Conservation (phyloP, 2,888 invertebrate genomes). For the Horisme vitalbata region DNA sequence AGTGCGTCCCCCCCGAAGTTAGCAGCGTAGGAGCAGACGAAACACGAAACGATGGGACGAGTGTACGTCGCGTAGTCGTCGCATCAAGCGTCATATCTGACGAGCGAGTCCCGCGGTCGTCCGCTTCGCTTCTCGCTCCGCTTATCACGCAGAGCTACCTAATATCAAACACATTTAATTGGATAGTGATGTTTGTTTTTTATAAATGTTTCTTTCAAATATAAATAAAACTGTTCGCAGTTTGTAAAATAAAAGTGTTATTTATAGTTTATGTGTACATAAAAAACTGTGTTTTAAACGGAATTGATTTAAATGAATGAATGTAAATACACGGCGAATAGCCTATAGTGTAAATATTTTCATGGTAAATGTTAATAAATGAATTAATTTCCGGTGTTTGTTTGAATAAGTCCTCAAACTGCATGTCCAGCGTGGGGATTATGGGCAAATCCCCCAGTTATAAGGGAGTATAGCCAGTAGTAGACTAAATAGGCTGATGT, state of each 20-base stretch:
- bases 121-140: conserved; percentile 48
- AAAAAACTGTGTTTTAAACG: conserved; percentile 2
- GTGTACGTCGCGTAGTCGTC: conserved; percentile 82
- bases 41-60: conserved; percentile 62
- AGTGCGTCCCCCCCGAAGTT: conserved; percentile 81
- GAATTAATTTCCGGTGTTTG: conserved; percentile 29
- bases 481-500: too few relatives aligned
- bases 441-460: too few relatives aligned
- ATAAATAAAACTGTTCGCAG: conserved; percentile 25
- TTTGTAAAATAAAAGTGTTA: background rate
- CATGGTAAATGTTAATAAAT: conserved; percentile 45
- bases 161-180: conserved; percentile 37
- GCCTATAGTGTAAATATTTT: conserved; percentile 41
- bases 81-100: conserved; percentile 87
- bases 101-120: conserved; percentile 69
- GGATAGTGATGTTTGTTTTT: conserved; percentile 37
- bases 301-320: conserved; percentile 4
- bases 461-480: too few relatives aligned
- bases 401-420: conserved; percentile 23
- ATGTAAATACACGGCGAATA: conserved; percentile 41
- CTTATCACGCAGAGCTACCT: conserved; percentile 40
- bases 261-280: conserved; percentile 3
- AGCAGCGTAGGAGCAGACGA: conserved; percentile 68
- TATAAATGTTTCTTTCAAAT: conserved; percentile 33
- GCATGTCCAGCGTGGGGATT: too few relatives aligned